Evolutionary conservation across 2,113 vertebrate genomes (phyloP), one percentile per base, ranked within the genome.

Genomic region (Enhydra lutris): DNA sequence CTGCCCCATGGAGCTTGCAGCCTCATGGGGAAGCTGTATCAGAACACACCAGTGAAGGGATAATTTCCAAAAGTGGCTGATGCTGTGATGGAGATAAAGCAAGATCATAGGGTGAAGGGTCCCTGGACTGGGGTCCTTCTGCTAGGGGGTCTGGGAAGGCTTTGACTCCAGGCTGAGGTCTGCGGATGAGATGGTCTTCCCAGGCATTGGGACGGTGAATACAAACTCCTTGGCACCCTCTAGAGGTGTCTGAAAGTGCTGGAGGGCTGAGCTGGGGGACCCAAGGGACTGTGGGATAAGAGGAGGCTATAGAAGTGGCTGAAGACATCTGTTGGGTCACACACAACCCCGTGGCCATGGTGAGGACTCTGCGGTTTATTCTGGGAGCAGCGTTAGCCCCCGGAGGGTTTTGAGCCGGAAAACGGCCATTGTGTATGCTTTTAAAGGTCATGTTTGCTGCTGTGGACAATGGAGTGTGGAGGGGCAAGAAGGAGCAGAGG

Each of bases 271-370:
- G 50, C 1, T 0, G 18, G 14, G 2, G 39, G 13, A 23, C 13
- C 1, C 4, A 10, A 63, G 26, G 79, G 9, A 12, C 15, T 1
- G 15, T 39, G 57, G 61, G 61, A 65, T 57, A 29, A 45, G 47
- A 55, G 0, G 45, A 65, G 79, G 45, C 29, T 11, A 2, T 29
- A 6, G 29, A n/a, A 4, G 42, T 20, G 4, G 55, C 34, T 39
- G 29, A 69, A 36, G 39, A 14, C 0, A 1, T 2, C 0, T 23
- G 1, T 4, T 3, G 7, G 47, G 10, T 94, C 15, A 6, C 2
- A 17, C 36, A 21, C 61, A 45, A 17, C 11, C 29, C 52, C 1
- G 1, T 12, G 50, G 21, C 13, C 52, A 4, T 39, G 24, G 13
- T 0, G 15, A 73, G 36, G 63, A 24, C 36, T 80, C 87, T 86